These are phyloP conservation scores for Rhea americana DNA, from an alignment of 2,113 vertebrate species.

Conservation along the genomic window DNA sequence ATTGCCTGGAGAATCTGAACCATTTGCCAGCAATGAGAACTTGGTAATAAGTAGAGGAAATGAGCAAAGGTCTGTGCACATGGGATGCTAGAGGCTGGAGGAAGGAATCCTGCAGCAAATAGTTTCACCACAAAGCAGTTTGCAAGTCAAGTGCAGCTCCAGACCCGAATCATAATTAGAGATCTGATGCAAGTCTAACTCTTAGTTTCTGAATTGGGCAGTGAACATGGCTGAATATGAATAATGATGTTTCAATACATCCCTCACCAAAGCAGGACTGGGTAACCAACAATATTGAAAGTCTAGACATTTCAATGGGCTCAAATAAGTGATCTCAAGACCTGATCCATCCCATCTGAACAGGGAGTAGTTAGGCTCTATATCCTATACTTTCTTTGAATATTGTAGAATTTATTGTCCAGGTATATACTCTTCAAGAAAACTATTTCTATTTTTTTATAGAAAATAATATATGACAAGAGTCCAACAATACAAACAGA, in stretches of 20 bases:
- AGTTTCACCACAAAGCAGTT: slow-evolving; percentile 13
- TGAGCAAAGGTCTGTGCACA: not conserved
- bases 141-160: slow-evolving; percentile 25
- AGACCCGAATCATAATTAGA: slow-evolving; percentile 26
- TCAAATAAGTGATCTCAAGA: not conserved
- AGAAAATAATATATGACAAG: not conserved
- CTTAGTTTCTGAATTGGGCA: not conserved
- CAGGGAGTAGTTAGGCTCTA: not conserved
- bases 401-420: not conserved
- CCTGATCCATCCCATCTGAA: not conserved
- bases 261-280: not conserved
- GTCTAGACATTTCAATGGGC: not conserved
- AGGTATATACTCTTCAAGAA: not conserved
- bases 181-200: slow-evolving; percentile 6
- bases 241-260: not conserved
- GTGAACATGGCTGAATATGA: not conserved
- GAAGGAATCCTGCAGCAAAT: slow-evolving; percentile 7
- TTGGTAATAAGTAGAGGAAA: slow-evolving; percentile 26
- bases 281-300: not conserved
- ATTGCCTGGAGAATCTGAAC: not conserved
- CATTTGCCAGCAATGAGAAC: slow-evolving; percentile 9
- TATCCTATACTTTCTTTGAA: not conserved
- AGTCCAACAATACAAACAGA: not conserved
- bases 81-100: not conserved
- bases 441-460: not conserved